Evolutionary conservation across 2,888 invertebrate species (phyloP).

Genomic region (Sinhomidia bicolor): DNA sequence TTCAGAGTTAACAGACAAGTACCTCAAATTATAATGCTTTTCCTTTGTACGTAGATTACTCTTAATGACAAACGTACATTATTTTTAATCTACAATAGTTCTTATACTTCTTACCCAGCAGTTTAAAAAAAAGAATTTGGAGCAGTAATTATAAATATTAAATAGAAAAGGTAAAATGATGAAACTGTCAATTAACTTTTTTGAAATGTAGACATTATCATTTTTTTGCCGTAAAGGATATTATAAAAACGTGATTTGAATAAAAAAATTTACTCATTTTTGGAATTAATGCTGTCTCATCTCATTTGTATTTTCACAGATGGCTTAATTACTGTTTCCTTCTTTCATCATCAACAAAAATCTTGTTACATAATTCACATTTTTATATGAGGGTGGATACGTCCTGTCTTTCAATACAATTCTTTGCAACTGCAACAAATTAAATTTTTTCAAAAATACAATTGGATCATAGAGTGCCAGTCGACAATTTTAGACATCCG

Average conservation of each 20-base stretch:
- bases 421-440: too few relatives aligned
- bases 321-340: constrained; percentile 3
- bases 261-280: not conserved
- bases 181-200: not conserved
- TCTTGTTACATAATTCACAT: not conserved
- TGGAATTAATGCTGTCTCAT: not conserved
- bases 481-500: not conserved
- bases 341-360: not conserved
- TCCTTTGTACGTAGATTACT: too few relatives aligned
- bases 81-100: too few relatives aligned
- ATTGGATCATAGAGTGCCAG: too few relatives aligned
- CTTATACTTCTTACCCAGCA: too few relatives aligned
- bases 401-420: not conserved
- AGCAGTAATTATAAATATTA: not conserved
- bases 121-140: too few relatives aligned
- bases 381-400: not conserved
- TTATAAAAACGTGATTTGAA: constrained; percentile 2
- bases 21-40: too few relatives aligned
- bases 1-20: too few relatives aligned
- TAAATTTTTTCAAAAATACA: too few relatives aligned
- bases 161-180: not conserved
- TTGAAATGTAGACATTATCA: not conserved
- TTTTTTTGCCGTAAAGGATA: not conserved
- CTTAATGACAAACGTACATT: too few relatives aligned
- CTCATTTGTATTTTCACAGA: not conserved